Evolutionary conservation across 1,140 invertebrate genomes (phyloP), one percentile per base, ranked within the genome.

Genomic region (Diorhabda elongata): DNA sequence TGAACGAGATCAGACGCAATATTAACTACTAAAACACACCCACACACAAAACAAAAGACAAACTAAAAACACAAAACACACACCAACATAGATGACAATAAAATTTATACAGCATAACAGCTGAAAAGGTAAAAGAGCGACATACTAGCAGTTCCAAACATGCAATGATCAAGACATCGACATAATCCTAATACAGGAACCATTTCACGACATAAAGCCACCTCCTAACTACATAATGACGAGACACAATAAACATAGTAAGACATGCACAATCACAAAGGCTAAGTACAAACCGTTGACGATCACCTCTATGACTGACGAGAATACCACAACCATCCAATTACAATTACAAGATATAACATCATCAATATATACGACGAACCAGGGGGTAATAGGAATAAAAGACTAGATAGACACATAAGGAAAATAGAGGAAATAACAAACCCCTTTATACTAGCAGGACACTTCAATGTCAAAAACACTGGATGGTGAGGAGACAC

Each of bases 391-490:
- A 11, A 11, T 11, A 11, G 11, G 11, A 11, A 11, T 11, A 11
- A 11, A 11, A 11, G 11, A 11, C 11, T 11, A 11, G 11, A 11
- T 11, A 11, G 11, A 11, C 11, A 11, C 11, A 11, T 11, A 11
- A 11, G 11, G 11, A 11, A 11, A 11, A 11, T 11, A 11, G 11
- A 11, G 11, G 11, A 11, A 11, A 11, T 0, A 11, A 11, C 11
- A 11, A 11, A 11, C 11, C 11, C 11, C 11, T 11, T 11, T 11
- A 11, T 11, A 11, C 11, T 66, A 3, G 64, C 26, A 7, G 64
- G 64, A 57, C 47, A 66, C 11, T 9, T 66, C 3, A 58, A 66
- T 52, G 64, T 43, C 6, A 57, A 66, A 41, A 66, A 66, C 52
- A 7, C 3, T 9, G 47, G 9, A 2, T 11, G 1, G 26, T 0